A percentile compares a stretch with the other conserved stretches of the same genome.
These are phyloP conservation scores for Drosophila malerkotliana DNA, from an alignment of 1,140 invertebrate genomes.

Conservation along the genomic window DNA sequence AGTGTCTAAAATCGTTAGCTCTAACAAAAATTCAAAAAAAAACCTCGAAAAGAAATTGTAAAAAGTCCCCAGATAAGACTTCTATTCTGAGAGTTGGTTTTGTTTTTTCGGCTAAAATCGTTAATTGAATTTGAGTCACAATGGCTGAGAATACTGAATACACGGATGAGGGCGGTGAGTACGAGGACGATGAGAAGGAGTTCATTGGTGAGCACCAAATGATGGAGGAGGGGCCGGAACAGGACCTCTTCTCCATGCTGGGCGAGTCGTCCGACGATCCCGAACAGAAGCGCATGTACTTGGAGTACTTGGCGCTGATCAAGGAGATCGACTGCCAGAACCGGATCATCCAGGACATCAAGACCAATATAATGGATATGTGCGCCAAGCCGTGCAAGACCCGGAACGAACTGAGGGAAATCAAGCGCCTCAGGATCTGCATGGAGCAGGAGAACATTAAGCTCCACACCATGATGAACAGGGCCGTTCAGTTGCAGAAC, in stretches of 20 bases:
- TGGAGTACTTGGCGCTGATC: conserved; percentile 73
- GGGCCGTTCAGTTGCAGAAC: conserved; percentile 72
- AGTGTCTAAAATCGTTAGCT: conserved; percentile 48
- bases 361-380: conserved; percentile 68
- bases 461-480: conserved; percentile 68
- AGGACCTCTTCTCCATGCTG: conserved; percentile 70
- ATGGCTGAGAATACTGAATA: conserved; percentile 58
- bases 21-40: conserved; percentile 3
- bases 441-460: conserved; percentile 81
- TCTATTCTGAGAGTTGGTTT: background rate
- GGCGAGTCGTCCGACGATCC: conserved; percentile 75
- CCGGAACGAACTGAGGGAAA: conserved; percentile 65
- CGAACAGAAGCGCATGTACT: conserved; percentile 73
- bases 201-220: conserved; percentile 42
- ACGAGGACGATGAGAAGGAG: conserved; percentile 47
- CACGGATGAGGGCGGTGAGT: conserved; percentile 61
- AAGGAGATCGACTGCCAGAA: conserved; percentile 81
- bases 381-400: conserved; percentile 69
- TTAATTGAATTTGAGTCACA: conserved; percentile 2
- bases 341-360: conserved; percentile 70
- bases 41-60: background rate
- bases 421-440: conserved; percentile 68
- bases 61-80: background rate
- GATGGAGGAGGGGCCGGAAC: conserved; percentile 57
- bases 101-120: background rate